These are phyloP conservation scores for Scomberomorus guttatus DNA, from an alignment of 2,797 vertebrate genomes.

Conservation along the genomic window DNA sequence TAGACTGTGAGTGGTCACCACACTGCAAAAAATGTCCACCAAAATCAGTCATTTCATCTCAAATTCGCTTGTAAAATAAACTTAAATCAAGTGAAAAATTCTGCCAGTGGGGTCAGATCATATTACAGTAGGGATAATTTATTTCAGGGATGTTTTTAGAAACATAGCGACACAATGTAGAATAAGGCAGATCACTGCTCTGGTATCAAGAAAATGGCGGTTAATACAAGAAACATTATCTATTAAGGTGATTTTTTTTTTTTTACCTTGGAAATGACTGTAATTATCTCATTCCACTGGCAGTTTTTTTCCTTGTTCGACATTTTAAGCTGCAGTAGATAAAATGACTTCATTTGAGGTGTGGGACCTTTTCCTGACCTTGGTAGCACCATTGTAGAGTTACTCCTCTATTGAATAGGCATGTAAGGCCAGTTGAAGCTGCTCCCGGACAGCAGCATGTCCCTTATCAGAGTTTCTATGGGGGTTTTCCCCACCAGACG, in stretches of 20 bases:
- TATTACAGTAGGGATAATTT: slow-evolving; percentile 8
- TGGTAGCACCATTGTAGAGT: slow-evolving; percentile 39
- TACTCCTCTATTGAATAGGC: slow-evolving; percentile 92
- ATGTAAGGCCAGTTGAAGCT: slow-evolving; percentile 99
- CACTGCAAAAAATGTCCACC: slow-evolving; percentile 36
- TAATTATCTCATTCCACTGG: slow-evolving; percentile 40
- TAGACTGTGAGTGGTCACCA: slow-evolving; percentile 52
- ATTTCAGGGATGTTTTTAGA: slow-evolving; percentile 13
- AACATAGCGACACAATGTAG: neutral
- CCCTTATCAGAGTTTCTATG: slow-evolving; percentile 98
- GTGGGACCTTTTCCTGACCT: slow-evolving; percentile 57
- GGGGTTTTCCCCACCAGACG: slow-evolving; percentile 99
- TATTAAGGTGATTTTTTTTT: neutral
- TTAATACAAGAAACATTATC: neutral
- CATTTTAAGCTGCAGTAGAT: slow-evolving; percentile 23
- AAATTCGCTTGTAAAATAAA: too few relatives aligned
- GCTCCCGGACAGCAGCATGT: slow-evolving; percentile 98
- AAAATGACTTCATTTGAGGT: slow-evolving; percentile 50
- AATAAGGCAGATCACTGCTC: slow-evolving; percentile 37
- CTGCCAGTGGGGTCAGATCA: slow-evolving; percentile 39
- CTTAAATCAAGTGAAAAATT: slow-evolving; percentile 28
- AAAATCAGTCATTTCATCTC: slow-evolving; percentile 43
- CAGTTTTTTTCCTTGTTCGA: slow-evolving; percentile 46
- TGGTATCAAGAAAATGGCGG: slow-evolving; percentile 24
- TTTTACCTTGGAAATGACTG: slow-evolving; percentile 3